A percentile compares a stretch with the other conserved stretches of the same genome.
These are phyloP conservation scores for Drosophila triauraria DNA, from an alignment of 1,140 invertebrate species.

Conservation along the genomic window DNA sequence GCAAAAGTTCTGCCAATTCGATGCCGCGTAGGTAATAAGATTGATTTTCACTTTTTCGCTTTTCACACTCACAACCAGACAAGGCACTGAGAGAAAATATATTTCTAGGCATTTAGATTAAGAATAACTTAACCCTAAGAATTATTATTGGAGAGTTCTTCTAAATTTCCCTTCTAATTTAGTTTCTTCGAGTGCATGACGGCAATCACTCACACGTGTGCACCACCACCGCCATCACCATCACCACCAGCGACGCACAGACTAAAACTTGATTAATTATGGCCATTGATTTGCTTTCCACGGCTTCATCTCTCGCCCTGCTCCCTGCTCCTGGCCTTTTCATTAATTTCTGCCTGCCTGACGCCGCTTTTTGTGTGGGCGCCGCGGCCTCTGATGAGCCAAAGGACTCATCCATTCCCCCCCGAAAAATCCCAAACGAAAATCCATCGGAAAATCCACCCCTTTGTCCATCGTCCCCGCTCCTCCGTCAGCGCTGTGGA, in stretches of 20 bases:
- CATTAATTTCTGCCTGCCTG: constrained; percentile 65
- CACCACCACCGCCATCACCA: not conserved
- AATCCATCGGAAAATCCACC: constrained; percentile 25
- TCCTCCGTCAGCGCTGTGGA: constrained; percentile 46
- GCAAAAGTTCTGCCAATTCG: constrained; percentile 57
- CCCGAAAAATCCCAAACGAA: not conserved
- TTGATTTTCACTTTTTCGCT: constrained; percentile 80
- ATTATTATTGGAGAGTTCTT: not conserved
- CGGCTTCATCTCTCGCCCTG: constrained; percentile 57
- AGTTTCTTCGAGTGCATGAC: not conserved
- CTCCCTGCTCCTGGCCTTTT: constrained; percentile 14
- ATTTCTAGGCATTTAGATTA: too few species aligned
- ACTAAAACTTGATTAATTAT: constrained; percentile 83
- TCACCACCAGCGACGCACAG: constrained; percentile 9
- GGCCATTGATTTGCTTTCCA: constrained; percentile 81
- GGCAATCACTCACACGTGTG: constrained; percentile 74
- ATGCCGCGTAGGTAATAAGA: constrained; percentile 74
- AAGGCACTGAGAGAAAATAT: not conserved
- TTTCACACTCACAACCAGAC: constrained; percentile 13
- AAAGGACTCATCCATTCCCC: not conserved
- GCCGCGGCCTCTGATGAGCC: not conserved
- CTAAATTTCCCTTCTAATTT: not conserved
- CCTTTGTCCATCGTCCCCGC: constrained; percentile 24
- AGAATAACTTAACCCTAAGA: too few species aligned
- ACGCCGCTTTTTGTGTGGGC: too few species aligned